phyloP scores from a whole-genome alignment of 2,888 invertebrate genomes.

The Zonitis immaculata region DNA sequence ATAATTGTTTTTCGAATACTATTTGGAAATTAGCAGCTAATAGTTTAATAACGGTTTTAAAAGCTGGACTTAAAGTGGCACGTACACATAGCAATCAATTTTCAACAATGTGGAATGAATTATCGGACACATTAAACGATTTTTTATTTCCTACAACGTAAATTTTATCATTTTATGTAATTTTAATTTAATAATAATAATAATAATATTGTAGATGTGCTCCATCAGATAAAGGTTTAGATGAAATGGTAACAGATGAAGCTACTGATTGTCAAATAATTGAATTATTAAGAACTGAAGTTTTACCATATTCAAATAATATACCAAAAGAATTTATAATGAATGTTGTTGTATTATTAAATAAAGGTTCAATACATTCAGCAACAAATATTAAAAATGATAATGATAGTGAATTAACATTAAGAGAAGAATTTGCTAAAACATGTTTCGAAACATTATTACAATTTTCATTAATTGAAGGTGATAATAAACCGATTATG shows the following conservation, averaged over 20 bases:
- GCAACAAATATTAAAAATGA: constrained; percentile 64
- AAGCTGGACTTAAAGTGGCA: constrained; percentile 83
- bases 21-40: constrained; percentile 81
- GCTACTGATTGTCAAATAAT: constrained; percentile 80
- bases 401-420: constrained; percentile 72
- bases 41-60: constrained; percentile 71
- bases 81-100: constrained; percentile 71
- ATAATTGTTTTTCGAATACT: constrained; percentile 70
- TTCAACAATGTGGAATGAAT: constrained; percentile 76
- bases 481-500: constrained; percentile 52
- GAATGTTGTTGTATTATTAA: constrained; percentile 75
- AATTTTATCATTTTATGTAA: constrained; percentile 22
- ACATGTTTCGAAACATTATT: constrained; percentile 93
- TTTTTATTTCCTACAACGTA: constrained; percentile 86
- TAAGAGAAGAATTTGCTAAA: constrained; percentile 93
- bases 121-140: constrained; percentile 81
- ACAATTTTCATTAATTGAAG: constrained; percentile 85
- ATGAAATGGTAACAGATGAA: constrained; percentile 63
- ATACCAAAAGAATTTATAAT: constrained; percentile 79
- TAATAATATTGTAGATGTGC: constrained; percentile 47
- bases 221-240: constrained; percentile 55
- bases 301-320: constrained; percentile 71
- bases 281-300: constrained; percentile 73
- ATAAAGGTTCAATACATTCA: constrained; percentile 81
- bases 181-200: constrained; percentile 3